These are phyloP conservation scores for Ctenicera cuprea DNA, from an alignment of 2,888 invertebrate genomes.

Conservation along the genomic window DNA sequence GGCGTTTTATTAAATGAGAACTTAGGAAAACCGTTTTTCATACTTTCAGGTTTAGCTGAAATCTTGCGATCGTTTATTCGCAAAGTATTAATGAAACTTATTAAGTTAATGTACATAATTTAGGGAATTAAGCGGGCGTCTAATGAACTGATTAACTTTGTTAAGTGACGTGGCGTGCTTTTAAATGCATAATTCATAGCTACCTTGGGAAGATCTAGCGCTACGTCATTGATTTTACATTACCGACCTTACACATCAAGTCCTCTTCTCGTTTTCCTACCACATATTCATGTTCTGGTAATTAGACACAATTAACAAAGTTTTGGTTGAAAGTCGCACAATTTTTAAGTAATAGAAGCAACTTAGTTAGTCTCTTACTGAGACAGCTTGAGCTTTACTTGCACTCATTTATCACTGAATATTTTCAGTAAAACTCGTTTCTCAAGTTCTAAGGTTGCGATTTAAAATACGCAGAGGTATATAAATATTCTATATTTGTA, in stretches of 20 bases:
- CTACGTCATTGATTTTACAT: conserved; percentile 26
- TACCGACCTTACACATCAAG: conserved; percentile 8
- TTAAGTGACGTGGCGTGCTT: conserved; percentile 32
- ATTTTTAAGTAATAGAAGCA: too few relatives aligned
- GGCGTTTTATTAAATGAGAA: conserved; percentile 28
- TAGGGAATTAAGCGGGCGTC: conserved; percentile 33
- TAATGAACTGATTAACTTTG: conserved; percentile 38
- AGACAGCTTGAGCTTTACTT: too few relatives aligned
- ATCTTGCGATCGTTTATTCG: conserved; percentile 34
- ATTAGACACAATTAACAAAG: too few relatives aligned
- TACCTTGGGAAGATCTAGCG: conserved; percentile 8
- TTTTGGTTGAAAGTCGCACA: too few relatives aligned
- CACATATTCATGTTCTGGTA: background rate
- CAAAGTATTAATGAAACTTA: conserved; percentile 40
- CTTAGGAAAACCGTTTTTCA: too few relatives aligned
- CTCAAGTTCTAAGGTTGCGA: too few relatives aligned
- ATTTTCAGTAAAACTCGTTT: too few relatives aligned
- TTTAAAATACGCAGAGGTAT: too few relatives aligned
- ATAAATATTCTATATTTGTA: too few relatives aligned
- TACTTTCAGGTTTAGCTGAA: conserved; percentile 25
- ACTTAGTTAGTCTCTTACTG: too few relatives aligned
- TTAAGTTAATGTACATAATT: conserved; percentile 38
- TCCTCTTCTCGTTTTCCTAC: background rate
- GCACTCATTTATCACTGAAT: too few relatives aligned
- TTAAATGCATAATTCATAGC: conserved; percentile 28